phyloP scores from a whole-genome alignment of 2,888 invertebrate genomes.

The Artemia sp. region DNA sequence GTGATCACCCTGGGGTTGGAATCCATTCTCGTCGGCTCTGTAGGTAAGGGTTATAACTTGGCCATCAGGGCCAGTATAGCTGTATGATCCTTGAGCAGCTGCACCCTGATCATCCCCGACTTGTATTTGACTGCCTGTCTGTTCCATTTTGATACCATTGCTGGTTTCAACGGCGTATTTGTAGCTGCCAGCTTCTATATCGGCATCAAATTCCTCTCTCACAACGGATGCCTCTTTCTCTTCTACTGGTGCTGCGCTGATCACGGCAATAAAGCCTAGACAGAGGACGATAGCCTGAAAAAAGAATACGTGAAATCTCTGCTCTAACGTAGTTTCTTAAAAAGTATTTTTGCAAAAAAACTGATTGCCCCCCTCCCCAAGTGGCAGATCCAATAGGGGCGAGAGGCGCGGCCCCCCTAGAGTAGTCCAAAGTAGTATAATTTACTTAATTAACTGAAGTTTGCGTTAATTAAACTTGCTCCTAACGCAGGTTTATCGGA shows the following conservation, averaged over 20 bases:
- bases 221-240: slow-evolving; percentile 3
- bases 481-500: too few species aligned
- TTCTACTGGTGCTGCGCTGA: background rate
- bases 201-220: background rate
- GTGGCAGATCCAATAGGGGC: too few species aligned
- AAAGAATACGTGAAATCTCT: background rate
- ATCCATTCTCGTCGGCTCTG: slow-evolving; percentile 42
- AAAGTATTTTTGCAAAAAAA: too few species aligned
- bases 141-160: background rate
- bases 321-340: background rate
- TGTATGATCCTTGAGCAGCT: slow-evolving; percentile 37
- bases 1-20: slow-evolving; percentile 33
- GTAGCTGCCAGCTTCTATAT: background rate
- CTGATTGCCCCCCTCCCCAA: too few species aligned
- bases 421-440: too few species aligned
- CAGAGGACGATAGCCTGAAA: background rate
- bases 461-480: too few species aligned
- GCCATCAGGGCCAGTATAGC: slow-evolving; percentile 38
- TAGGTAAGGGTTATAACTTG: slow-evolving; percentile 36
- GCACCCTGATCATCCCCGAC: slow-evolving; percentile 16
- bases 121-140: slow-evolving; percentile 18
- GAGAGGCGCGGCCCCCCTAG: too few species aligned
- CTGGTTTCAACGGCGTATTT: slow-evolving; percentile 3
- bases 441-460: too few species aligned
- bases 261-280: background rate